These are phyloP conservation scores for Ormyrus pomaceus DNA, from an alignment of 2,888 invertebrate species.

Conservation along the genomic window DNA sequence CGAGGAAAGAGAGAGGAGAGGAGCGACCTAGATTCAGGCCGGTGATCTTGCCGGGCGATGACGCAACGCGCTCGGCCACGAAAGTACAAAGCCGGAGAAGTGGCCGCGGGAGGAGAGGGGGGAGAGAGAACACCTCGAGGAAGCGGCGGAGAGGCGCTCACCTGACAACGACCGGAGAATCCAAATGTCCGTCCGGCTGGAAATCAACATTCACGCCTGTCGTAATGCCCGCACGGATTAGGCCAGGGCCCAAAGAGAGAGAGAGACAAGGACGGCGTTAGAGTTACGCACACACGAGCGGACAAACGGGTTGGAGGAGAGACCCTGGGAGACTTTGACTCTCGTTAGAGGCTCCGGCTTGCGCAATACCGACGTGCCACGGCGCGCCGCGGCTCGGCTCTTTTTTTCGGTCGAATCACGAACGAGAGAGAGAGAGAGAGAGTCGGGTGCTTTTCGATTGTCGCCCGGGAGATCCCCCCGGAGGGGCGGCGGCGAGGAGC, in stretches of 20 bases:
- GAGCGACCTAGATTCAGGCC: conserved; percentile 72
- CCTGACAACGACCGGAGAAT: conserved; percentile 40
- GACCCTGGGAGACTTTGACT: conserved; percentile 41
- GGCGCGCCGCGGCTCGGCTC: too few relatives aligned
- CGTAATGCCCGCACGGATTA: conserved; percentile 31
- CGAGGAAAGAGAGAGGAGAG: conserved; percentile 16
- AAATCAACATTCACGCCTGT: conserved; percentile 38
- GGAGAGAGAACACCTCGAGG: conserved; percentile 24
- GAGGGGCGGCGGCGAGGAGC: not conserved
- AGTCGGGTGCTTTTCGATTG: conserved; percentile 24
- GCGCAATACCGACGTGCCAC: not conserved
- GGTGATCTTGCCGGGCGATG: conserved; percentile 68
- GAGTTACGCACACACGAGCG: not conserved
- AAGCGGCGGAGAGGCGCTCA: conserved; percentile 14
- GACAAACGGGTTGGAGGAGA: conserved; percentile 30
- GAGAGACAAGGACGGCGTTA: not conserved
- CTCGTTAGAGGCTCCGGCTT: conserved; percentile 30
- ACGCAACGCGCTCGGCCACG: conserved; percentile 64
- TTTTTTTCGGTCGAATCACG: conserved; percentile 22
- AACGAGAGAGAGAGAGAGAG: not conserved
- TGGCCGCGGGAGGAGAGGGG: conserved; percentile 16
- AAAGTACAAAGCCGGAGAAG: conserved; percentile 39
- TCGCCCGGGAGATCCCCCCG: not conserved
- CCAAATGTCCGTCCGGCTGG: conserved; percentile 27
- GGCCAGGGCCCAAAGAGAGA: conserved; percentile 27